Evolutionary conservation across 2,888 invertebrate genomes (phyloP), one percentile per base, ranked within the genome.

Genomic region (Parelbella ahira): DNA sequence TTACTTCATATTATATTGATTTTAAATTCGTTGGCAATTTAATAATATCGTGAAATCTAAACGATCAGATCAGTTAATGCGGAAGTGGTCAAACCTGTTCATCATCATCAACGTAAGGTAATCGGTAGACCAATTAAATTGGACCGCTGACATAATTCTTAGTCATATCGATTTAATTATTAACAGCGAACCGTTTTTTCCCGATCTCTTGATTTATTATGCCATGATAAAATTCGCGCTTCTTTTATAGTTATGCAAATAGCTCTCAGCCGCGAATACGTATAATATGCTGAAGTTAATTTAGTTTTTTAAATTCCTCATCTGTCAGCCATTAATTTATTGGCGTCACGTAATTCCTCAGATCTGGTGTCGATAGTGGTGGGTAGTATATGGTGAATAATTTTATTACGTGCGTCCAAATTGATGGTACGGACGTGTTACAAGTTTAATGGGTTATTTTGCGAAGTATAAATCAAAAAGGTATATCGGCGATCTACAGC

Each of bases 241-340:
- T 39, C 25, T 6, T 10, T n/a, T n/a, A n/a, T n/a, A n/a, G 39
- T 39, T 39, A 32, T 39, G 30, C 32, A 39, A 39, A 39, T 32
- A 39, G 18, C 8, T 8, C 4, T 2, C 6, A 5, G 6, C 18
- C 12, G 39, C 30, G 7, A 32, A 32, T 32, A n/a, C n/a, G 24
- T 25, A n/a, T n/a, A n/a, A n/a, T n/a, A n/a, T n/a, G n/a, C n/a
- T n/a, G n/a, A n/a, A n/a, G n/a, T n/a, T n/a, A n/a, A n/a, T n/a
- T n/a, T n/a, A n/a, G n/a, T n/a, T n/a, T n/a, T n/a, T n/a, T n/a
- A n/a, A n/a, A n/a, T n/a, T n/a, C n/a, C n/a, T n/a, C n/a, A n/a
- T n/a, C n/a, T n/a, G n/a, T n/a, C n/a, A n/a, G n/a, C n/a, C n/a
- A n/a, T n/a, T n/a, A n/a, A n/a, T n/a, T n/a, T n/a, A n/a, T n/a